Conservation (phyloP, 2,888 invertebrate species). For the Tetropium fuscum region DNA sequence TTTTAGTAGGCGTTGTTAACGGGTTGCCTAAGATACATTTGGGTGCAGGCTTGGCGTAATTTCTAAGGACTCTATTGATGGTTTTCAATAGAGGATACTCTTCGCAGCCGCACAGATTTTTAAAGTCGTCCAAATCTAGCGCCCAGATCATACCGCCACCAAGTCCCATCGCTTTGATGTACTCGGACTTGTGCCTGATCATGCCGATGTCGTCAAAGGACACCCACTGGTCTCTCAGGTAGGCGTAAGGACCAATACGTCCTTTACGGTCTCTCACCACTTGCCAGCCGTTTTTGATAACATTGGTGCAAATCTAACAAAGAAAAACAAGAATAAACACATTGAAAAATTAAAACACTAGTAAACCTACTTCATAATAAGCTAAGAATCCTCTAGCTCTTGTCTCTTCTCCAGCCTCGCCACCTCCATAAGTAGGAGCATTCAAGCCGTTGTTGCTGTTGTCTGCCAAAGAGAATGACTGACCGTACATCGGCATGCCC, state of each 20-base stretch:
- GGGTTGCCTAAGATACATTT: conserved; percentile 63
- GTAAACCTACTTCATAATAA: conserved; percentile 86
- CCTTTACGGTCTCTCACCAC: conserved; percentile 81
- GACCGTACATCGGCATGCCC: conserved; percentile 92
- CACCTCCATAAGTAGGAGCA: conserved; percentile 85
- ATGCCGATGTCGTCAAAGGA: conserved; percentile 91
- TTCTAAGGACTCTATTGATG: conserved; percentile 83
- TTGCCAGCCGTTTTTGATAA: conserved; percentile 81
- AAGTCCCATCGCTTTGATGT: conserved; percentile 81
- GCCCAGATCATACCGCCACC: conserved; percentile 94
- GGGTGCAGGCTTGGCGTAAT: conserved; percentile 75
- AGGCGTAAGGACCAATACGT: conserved; percentile 90
- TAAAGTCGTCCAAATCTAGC: conserved; percentile 88
- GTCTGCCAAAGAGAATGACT: conserved; percentile 85
- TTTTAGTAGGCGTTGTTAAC: conserved; percentile 29
- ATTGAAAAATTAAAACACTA: too few species aligned
- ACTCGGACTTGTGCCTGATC: conserved; percentile 86
- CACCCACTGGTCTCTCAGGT: conserved; percentile 89
- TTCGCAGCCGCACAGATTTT: conserved; percentile 84
- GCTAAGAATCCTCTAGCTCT: conserved; percentile 88
- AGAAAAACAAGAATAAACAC: conserved; percentile 31
- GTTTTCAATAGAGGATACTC: conserved; percentile 83
- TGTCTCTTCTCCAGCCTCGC: conserved; percentile 90
- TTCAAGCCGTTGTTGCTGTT: conserved; percentile 75
- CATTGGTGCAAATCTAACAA: conserved; percentile 82